Percentiles rank a stretch among this genome's conserved stretches.
These are phyloP conservation scores for Autographa gamma DNA, from an alignment of 2,888 invertebrate genomes.

Conservation along the genomic window DNA sequence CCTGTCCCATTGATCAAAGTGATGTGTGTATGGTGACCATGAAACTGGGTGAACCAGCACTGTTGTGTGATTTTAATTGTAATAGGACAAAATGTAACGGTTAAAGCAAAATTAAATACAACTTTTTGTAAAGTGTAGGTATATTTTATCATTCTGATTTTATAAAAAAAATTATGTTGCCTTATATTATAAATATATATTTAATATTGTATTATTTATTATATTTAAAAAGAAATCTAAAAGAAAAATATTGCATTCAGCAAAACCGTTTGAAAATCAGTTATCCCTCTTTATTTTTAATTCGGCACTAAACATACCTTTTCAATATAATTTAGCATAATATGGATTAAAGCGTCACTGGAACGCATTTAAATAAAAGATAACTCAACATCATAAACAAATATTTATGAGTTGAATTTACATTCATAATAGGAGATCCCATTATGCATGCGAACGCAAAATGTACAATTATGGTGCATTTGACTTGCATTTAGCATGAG, in stretches of 20 bases:
- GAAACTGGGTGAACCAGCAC: neutral
- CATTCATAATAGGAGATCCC: neutral
- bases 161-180: neutral
- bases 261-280: neutral
- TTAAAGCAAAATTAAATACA: too few species aligned
- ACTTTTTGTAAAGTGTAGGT: too few species aligned
- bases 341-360: neutral
- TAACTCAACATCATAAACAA: neutral
- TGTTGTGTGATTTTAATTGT: neutral
- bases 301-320: neutral
- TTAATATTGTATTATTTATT: too few species aligned
- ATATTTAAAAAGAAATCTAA: too few species aligned
- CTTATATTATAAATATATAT: too few species aligned
- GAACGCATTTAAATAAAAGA: neutral
- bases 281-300: neutral
- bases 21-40: constrained; percentile 63
- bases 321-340: neutral
- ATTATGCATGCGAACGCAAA: constrained; percentile 14
- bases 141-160: neutral
- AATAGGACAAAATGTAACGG: too few species aligned
- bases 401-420: constrained; percentile 8
- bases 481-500: neutral
- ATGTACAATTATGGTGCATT: constrained; percentile 1
- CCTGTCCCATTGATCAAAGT: constrained; percentile 75
- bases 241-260: too few species aligned